These are phyloP conservation scores for Eurypyga helias DNA, from an alignment of 2,113 vertebrate genomes.

Conservation along the genomic window DNA sequence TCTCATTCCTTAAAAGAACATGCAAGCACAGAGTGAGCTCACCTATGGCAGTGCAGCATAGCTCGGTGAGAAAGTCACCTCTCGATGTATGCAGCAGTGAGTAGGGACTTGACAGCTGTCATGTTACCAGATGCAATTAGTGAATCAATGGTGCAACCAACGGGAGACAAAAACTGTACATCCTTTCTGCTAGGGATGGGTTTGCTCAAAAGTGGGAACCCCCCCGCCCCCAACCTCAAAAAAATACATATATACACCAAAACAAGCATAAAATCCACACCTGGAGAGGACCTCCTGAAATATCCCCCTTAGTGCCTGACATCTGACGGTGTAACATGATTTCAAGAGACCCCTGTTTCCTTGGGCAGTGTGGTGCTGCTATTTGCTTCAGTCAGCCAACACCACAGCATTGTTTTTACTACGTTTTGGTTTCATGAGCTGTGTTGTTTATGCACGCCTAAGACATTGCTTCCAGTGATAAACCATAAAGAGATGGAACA, in stretches of 20 bases:
- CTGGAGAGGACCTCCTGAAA: neutral
- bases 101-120: neutral
- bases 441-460: neutral
- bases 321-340: neutral
- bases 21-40: neutral
- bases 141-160: neutral
- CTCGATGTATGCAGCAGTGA: neutral
- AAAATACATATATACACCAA: neutral
- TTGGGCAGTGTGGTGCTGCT: neutral
- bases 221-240: neutral
- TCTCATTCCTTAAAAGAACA: neutral
- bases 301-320: neutral
- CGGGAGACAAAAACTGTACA: neutral
- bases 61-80: neutral
- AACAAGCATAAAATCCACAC: neutral
- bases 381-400: neutral
- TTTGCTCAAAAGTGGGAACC: neutral
- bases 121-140: neutral
- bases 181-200: neutral
- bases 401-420: neutral
- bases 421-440: neutral
- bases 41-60: accelerated
- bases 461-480: neutral
- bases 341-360: neutral
- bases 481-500: neutral